Evolutionary conservation across 2,113 vertebrate species (phyloP).

Genomic region (Cephalophus harveyi): DNA sequence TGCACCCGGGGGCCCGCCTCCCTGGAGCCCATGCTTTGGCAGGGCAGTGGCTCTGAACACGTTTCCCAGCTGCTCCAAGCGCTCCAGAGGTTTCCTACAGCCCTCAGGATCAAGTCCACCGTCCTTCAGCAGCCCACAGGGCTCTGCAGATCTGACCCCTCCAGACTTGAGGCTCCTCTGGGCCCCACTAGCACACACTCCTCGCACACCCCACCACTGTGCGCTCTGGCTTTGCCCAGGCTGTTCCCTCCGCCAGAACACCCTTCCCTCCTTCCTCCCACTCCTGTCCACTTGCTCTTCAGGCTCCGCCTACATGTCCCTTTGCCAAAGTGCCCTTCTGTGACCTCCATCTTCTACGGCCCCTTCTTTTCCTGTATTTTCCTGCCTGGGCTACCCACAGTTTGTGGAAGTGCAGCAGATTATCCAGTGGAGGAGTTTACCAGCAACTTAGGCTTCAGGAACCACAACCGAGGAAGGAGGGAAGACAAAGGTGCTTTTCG

Average conservation of each 20-base stretch:
- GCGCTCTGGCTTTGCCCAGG: background rate
- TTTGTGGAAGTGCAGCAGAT: no score
- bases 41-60: no score
- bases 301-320: background rate
- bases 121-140: background rate
- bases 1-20: background rate
- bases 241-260: background rate
- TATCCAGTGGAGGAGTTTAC: background rate
- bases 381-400: background rate
- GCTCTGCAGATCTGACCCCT: background rate
- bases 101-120: background rate
- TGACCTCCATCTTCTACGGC: background rate
- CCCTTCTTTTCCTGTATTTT: background rate
- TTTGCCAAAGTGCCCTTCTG: background rate
- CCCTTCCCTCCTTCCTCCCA: rapidly evolving
- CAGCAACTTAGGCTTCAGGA: background rate
- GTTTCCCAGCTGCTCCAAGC: background rate
- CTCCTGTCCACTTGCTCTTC: background rate
- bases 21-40: background rate
- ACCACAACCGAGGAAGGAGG: background rate
- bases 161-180: rapidly evolving
- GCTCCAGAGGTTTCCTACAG: background rate
- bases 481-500: background rate
- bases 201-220: background rate
- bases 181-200: background rate